phyloP scores from a whole-genome alignment of 64 coral and sea anemone genomes.

The Dendronephthya gigantea region DNA sequence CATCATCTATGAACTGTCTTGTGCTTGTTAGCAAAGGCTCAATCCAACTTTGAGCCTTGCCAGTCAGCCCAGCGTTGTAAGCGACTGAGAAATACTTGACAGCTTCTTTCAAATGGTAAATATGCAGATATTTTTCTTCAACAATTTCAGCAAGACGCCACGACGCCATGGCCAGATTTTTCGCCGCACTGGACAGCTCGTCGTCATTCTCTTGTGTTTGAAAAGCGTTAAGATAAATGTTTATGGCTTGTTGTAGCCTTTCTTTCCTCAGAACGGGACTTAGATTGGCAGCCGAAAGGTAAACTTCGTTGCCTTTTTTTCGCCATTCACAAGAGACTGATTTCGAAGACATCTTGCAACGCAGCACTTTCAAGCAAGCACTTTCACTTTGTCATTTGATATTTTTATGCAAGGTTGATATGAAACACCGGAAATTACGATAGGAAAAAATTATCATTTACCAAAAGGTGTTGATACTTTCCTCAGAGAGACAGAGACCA shows the following conservation, averaged over 20 bases:
- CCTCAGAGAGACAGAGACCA: no score
- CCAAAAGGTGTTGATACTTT: no score
- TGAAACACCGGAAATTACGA: no score
- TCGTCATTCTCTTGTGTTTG: background rate
- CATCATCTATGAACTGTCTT: background rate
- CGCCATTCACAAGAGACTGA: background rate
- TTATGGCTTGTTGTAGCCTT: background rate
- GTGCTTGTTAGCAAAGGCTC: background rate
- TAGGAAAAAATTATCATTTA: no score
- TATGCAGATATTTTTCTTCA: background rate
- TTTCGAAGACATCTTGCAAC: background rate
- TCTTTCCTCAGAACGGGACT: background rate
- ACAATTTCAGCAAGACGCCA: background rate
- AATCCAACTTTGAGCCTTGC: background rate
- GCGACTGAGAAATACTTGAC: background rate
- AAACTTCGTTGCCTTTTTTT: constrained; percentile 19
- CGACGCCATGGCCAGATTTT: constrained; percentile 8
- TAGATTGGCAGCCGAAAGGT: background rate
- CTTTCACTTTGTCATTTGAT: no score
- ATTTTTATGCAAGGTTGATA: no score
- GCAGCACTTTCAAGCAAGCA: background rate
- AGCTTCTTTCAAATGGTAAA: background rate
- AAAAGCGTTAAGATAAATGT: background rate
- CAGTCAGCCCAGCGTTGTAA: background rate
- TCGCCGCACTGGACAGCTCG: background rate